Evolutionary conservation across 92 coral and sea anemone species (phyloP), one percentile per base, ranked within the genome.

Genomic region (Zoanthus sociatus): DNA sequence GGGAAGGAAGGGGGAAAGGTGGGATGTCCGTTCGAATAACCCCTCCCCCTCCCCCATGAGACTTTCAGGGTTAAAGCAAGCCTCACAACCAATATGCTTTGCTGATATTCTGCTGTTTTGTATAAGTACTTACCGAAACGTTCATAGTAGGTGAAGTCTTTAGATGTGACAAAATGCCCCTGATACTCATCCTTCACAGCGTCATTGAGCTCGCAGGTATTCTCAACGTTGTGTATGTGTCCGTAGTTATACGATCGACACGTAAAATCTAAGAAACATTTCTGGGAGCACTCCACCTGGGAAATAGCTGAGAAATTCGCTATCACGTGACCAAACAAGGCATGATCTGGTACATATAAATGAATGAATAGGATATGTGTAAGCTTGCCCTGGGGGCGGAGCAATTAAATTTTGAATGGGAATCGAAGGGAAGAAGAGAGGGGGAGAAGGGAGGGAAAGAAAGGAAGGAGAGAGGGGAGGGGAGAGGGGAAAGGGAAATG

Each of bases 201-300:
- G 44, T 54, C 82, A n/a, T 54, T 77, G 66, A 77, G 82, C 16
- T 77, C 66, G 30, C 82, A 77, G 3, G 20, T 13, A 13, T 77
- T 26, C 11, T 7, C 67, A 10, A 48, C 42, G 51, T 4, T 7
- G 5, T 11, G 44, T 6, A 37, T 50, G 8, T 26, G 45, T 26
- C 61, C 3, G 44, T 77, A 77, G 20, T 77, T 77, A 31, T 51
- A 77, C 4, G 66, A 77, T 15, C 82, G 82, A 18, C 82, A 77
- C 16, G 20, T 77, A 7, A 54, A 54, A 64, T 77, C 46, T 0
- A 45, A 51, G 16, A 76, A 45, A 9, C 81, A 76, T 53, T 13
- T 76, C 15, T 30, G 81, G 17, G 64, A 50, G 50, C 81, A 76
- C 10, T 76, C 81, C 8, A 51, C 20, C 81, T 50, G 66, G 10